A percentile compares a stretch with the other conserved stretches of the same genome.
Evolutionary conservation across 2,113 vertebrate genomes (phyloP).

Genomic region (Phrynosoma blainvillii): DNA sequence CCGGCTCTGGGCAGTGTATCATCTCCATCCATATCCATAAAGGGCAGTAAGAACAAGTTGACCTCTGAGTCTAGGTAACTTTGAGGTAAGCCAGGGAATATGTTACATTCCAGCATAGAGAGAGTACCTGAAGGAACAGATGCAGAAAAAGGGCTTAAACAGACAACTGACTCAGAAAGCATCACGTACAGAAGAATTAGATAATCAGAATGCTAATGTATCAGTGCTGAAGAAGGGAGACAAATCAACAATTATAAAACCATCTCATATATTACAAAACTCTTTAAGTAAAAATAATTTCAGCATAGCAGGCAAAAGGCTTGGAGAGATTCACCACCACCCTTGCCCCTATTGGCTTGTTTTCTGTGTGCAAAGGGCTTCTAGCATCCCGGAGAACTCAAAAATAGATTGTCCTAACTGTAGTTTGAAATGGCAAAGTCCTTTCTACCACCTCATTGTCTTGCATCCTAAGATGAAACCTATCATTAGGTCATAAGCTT

Average conservation of each 20-base stretch:
- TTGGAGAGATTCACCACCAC: background rate
- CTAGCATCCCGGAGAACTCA: background rate
- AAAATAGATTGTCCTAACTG: background rate
- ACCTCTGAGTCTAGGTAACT: constrained; percentile 86
- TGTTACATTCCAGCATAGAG: constrained; percentile 90
- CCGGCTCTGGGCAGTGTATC: constrained; percentile 83
- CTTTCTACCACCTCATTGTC: background rate
- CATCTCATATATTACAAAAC: background rate
- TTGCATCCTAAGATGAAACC: background rate
- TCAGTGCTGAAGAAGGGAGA: background rate
- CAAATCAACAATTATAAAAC: background rate
- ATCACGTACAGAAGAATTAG: background rate
- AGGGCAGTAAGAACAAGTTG: constrained; percentile 89
- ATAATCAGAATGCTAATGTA: background rate
- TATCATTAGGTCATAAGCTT: background rate
- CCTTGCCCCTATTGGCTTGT: too few species aligned
- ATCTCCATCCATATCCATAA: constrained; percentile 84
- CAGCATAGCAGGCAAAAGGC: background rate
- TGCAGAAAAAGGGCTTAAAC: background rate
- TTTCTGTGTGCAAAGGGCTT: background rate
- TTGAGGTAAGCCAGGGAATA: constrained; percentile 86
- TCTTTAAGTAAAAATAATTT: background rate
- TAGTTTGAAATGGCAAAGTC: background rate
- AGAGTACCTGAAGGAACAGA: constrained; percentile 76
- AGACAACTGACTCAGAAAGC: background rate